These are phyloP conservation scores for Diorhabda elongata DNA, from an alignment of 1,140 invertebrate genomes.

Conservation along the genomic window DNA sequence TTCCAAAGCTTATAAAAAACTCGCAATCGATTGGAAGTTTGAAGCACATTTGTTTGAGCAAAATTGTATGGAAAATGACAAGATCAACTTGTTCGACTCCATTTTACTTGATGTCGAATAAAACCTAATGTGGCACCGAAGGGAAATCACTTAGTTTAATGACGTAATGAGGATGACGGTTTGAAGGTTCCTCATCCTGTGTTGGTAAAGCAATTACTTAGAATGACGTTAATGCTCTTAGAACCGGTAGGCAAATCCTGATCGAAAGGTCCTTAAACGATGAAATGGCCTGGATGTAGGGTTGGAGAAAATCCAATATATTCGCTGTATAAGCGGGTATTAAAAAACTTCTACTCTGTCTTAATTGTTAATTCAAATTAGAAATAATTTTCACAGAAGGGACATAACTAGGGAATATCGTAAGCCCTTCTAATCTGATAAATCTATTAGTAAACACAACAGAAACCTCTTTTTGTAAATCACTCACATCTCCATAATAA, in stretches of 20 bases:
- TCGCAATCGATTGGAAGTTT: neutral
- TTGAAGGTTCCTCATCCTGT: constrained; percentile 1
- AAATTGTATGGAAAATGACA: neutral
- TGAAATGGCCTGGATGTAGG: neutral
- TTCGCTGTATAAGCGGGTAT: neutral
- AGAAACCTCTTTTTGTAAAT: too few relatives aligned
- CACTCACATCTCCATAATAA: too few relatives aligned
- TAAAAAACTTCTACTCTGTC: too few relatives aligned
- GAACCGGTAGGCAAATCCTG: constrained; percentile 1
- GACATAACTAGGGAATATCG: too few relatives aligned
- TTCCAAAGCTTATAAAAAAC: too few relatives aligned
- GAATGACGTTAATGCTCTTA: constrained; percentile 1
- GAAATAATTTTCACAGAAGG: too few relatives aligned
- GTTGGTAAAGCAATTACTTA: constrained; percentile 1
- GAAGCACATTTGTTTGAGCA: neutral
- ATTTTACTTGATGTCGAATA: neutral
- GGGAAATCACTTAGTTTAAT: constrained; percentile 2
- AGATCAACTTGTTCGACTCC: neutral
- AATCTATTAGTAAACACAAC: too few relatives aligned
- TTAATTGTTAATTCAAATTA: too few relatives aligned
- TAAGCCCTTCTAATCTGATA: too few relatives aligned
- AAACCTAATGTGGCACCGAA: neutral
- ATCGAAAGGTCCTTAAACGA: constrained; percentile 2
- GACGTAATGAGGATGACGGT: neutral
- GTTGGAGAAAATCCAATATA: neutral